Conservation (phyloP, 2,888 invertebrate species). For the Cantharis rustica region DNA sequence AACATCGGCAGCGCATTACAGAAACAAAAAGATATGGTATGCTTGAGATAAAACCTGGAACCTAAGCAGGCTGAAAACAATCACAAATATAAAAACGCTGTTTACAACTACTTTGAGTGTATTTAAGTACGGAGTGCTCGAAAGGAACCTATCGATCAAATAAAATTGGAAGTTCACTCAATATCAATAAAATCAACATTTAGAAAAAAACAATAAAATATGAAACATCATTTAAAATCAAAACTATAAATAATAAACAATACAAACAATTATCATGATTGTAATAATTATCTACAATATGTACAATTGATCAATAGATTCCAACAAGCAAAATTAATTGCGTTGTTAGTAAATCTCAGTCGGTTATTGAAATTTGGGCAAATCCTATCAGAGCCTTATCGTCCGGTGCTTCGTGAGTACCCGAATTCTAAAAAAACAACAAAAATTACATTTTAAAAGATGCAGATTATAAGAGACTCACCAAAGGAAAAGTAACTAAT, state of each 20-base stretch:
- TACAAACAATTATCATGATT: neutral
- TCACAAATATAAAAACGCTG: constrained; percentile 12
- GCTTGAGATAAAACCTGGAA: neutral
- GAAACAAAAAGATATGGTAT: constrained; percentile 4
- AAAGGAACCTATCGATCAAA: constrained; percentile 27
- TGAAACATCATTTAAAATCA: constrained; percentile 10
- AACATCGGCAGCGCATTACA: neutral
- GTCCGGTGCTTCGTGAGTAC: constrained; percentile 83
- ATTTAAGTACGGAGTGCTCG: constrained; percentile 28
- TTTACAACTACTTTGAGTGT: constrained; percentile 18
- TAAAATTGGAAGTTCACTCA: neutral
- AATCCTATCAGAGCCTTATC: constrained; percentile 95
- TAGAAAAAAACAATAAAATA: constrained; percentile 1
- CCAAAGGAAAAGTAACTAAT: constrained; percentile 87
- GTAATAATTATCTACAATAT: constrained; percentile 18
- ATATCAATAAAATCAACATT: constrained; percentile 1
- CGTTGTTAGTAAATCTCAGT: constrained; percentile 57
- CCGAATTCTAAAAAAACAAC: constrained; percentile 64
- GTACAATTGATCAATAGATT: constrained; percentile 28
- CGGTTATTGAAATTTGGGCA: constrained; percentile 95
- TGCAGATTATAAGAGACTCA: constrained; percentile 52
- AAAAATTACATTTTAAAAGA: neutral
- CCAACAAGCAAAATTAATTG: constrained; percentile 18
- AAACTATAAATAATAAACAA: constrained; percentile 10
- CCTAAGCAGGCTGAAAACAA: neutral